Evolutionary conservation across 2,797 vertebrate species (phyloP).

Genomic region (Lacerta bilineata): DNA sequence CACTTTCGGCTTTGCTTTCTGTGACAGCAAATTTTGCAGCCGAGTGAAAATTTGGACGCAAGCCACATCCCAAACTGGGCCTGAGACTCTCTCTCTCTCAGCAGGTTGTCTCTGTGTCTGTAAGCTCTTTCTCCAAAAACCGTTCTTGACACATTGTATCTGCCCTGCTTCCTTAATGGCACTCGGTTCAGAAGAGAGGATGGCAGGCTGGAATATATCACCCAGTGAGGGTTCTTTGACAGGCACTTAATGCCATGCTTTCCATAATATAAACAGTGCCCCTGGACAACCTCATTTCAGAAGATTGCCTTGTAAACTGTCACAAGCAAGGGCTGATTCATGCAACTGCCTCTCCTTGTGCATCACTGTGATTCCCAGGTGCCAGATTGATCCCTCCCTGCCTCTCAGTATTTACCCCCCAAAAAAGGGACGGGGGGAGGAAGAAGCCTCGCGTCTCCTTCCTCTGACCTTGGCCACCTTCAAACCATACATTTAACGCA

Average conservation of each 20-base stretch:
- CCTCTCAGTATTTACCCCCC: background rate
- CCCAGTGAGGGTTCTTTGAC: background rate
- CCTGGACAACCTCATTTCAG: background rate
- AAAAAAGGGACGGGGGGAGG: too few species aligned
- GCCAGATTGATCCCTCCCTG: background rate
- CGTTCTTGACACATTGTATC: background rate
- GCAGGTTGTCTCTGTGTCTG: background rate
- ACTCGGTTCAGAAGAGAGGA: background rate
- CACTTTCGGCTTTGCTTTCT: background rate
- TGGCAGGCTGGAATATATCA: background rate
- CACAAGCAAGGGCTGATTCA: background rate
- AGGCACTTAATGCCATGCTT: slow-evolving; percentile 9
- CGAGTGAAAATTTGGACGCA: background rate
- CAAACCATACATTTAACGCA: too few species aligned
- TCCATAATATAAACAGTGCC: background rate
- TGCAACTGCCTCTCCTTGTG: background rate
- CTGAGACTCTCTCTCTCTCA: background rate
- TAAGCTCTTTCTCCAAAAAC: background rate
- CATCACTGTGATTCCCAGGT: background rate
- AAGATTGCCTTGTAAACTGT: background rate
- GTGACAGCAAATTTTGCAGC: background rate
- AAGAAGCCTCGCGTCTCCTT: background rate
- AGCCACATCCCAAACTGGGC: background rate
- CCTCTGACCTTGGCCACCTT: background rate
- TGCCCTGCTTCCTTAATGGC: background rate